A percentile compares a stretch with the other conserved stretches of the same genome.
phyloP scores from a whole-genome alignment of 2,888 invertebrate species.

The Scaptomyza tumidula region DNA sequence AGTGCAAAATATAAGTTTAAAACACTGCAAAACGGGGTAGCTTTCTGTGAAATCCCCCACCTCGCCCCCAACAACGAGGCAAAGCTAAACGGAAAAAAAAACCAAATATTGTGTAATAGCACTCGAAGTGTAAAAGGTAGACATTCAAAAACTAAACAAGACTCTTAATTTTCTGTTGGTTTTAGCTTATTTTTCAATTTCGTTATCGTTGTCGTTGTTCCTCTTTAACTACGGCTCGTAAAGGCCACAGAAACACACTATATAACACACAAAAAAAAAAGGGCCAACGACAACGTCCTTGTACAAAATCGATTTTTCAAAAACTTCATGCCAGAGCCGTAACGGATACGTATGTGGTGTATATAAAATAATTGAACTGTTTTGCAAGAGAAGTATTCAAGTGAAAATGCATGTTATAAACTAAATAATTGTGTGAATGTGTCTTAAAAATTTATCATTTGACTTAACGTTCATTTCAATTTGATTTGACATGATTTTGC shows the following conservation, averaged over 20 bases:
- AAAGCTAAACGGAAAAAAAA: conserved; percentile 51
- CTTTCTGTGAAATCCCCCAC: conserved; percentile 67
- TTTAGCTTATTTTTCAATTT: conserved; percentile 22
- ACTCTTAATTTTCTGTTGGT: conserved; percentile 31
- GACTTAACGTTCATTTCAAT: conserved; percentile 53
- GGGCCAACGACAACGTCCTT: conserved; percentile 78
- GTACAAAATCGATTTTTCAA: conserved; percentile 82
- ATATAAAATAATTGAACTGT: conserved; percentile 39
- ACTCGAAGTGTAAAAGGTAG: conserved; percentile 75
- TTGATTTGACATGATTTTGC: conserved; percentile 51
- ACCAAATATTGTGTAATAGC: conserved; percentile 75
- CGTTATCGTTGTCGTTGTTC: conserved; percentile 28
- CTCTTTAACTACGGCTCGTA: conserved; percentile 44
- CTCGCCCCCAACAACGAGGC: conserved; percentile 46
- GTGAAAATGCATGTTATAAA: conserved; percentile 17
- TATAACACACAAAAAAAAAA: conserved; percentile 25
- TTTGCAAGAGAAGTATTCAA: conserved; percentile 16
- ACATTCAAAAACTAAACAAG: conserved; percentile 46
- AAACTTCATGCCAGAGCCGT: conserved; percentile 75
- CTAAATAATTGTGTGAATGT: conserved; percentile 18
- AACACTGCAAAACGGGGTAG: conserved; percentile 70
- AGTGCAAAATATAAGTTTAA: conserved; percentile 65
- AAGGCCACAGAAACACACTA: conserved; percentile 30
- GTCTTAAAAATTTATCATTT: conserved; percentile 30
- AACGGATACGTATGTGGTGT: conserved; percentile 50